Evolutionary conservation across 1,140 invertebrate genomes (phyloP).

Genomic region (Bradynema listronoti): DNA sequence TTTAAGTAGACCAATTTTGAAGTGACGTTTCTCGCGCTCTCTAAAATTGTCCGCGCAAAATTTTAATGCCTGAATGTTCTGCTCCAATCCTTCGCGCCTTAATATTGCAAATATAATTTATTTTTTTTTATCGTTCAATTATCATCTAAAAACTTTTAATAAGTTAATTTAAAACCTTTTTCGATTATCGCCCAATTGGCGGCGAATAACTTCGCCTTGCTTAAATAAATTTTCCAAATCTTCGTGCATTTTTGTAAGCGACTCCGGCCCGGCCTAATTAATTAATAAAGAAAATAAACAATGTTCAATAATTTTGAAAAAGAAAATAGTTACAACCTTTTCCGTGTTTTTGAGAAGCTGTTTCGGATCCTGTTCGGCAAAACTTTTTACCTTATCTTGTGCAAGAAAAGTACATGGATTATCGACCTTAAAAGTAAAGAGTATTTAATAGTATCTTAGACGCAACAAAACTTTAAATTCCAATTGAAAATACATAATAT

Average conservation of each 20-base stretch:
- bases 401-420: slow-evolving; percentile 93
- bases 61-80: slow-evolving; percentile 1
- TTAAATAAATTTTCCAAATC: slow-evolving; percentile 52
- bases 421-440: slow-evolving; percentile 63
- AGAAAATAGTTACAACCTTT: slow-evolving; percentile 63
- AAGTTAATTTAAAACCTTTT: slow-evolving; percentile 56
- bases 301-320: neutral
- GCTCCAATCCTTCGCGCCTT: slow-evolving; percentile 1
- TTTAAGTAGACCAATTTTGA: slow-evolving; percentile 1
- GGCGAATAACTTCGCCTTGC: slow-evolving; percentile 40
- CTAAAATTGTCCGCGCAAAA: slow-evolving; percentile 59
- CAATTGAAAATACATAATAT: too few relatives aligned
- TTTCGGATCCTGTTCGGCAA: slow-evolving; percentile 77
- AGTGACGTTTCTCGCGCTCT: slow-evolving; percentile 58
- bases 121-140: neutral
- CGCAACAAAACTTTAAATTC: too few relatives aligned
- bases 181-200: slow-evolving; percentile 47
- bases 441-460: too few relatives aligned
- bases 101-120: neutral
- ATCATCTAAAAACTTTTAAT: too few relatives aligned
- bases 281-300: too few relatives aligned
- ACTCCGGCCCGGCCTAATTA: slow-evolving; percentile 63
- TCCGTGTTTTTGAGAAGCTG: slow-evolving; percentile 76
- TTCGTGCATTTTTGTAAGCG: slow-evolving; percentile 59
- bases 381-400: slow-evolving; percentile 89